Conservation (phyloP, 1,140 invertebrate species). For the Lithobius niger region DNA sequence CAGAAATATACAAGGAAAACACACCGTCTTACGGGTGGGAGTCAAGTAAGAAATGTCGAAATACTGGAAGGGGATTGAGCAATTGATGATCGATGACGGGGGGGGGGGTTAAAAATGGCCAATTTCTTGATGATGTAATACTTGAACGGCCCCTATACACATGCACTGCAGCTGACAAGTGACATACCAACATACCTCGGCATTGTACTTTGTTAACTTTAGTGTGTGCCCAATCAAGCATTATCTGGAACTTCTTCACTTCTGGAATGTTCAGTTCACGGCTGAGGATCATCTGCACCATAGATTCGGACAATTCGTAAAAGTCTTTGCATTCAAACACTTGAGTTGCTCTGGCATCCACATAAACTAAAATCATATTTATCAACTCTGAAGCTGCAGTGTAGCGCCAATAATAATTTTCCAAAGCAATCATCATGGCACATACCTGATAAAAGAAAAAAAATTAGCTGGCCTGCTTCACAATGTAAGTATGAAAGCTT, state of each 20-base stretch:
- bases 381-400: conserved; percentile 83
- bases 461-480: too few relatives aligned
- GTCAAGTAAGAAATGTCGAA: too few relatives aligned
- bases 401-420: conserved; percentile 92
- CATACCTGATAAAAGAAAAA: conserved; percentile 47
- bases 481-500: too few relatives aligned
- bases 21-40: too few relatives aligned
- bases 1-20: too few relatives aligned
- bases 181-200: too few relatives aligned
- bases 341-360: conserved; percentile 63
- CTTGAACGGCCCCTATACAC: too few relatives aligned
- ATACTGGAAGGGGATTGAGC: too few relatives aligned
- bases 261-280: conserved; percentile 69
- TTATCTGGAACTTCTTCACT: conserved; percentile 84
- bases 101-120: too few relatives aligned
- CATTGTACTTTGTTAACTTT: conserved; percentile 40
- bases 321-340: conserved; percentile 72
- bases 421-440: conserved; percentile 77
- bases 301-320: conserved; percentile 74
- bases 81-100: too few relatives aligned
- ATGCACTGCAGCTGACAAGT: too few relatives aligned
- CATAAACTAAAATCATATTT: conserved; percentile 83
- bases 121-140: too few relatives aligned
- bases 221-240: conserved; percentile 75
- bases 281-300: conserved; percentile 91